Evolutionary conservation across 2,113 vertebrate genomes (phyloP).

Genomic region (Gobio gobio): DNA sequence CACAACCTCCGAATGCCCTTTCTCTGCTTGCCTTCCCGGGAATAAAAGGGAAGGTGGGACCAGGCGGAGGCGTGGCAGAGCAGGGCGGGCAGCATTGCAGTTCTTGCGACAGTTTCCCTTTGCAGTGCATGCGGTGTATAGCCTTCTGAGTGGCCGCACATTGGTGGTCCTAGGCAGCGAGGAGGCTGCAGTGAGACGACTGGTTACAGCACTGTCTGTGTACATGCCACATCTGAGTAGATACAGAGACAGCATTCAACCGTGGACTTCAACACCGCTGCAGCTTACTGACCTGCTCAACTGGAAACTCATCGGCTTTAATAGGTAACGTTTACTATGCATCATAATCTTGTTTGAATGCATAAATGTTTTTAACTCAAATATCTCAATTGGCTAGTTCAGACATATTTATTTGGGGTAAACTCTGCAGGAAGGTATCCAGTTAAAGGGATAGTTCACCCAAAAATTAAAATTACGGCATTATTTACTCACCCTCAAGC

Average conservation of each 20-base stretch:
- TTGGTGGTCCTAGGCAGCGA: conserved; percentile 88
- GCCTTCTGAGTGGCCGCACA: conserved; percentile 89
- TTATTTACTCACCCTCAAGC: too few species aligned
- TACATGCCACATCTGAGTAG: conserved; percentile 82
- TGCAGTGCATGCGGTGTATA: conserved; percentile 89
- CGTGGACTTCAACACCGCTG: conserved; percentile 81
- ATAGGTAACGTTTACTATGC: conserved; percentile 78
- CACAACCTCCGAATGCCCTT: conserved; percentile 74
- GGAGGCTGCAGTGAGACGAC: conserved; percentile 81
- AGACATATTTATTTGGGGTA: neutral
- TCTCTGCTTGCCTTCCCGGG: conserved; percentile 55
- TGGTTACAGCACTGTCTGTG: conserved; percentile 84
- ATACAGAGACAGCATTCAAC: conserved; percentile 78
- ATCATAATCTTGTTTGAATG: neutral
- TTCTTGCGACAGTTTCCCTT: conserved; percentile 93
- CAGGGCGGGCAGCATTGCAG: conserved; percentile 83
- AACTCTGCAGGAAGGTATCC: neutral
- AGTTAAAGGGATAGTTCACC: neutral
- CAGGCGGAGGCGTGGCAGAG: conserved; percentile 78
- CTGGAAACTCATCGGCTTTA: conserved; percentile 93
- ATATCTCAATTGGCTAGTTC: neutral
- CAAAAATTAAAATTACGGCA: too few species aligned
- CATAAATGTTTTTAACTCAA: neutral
- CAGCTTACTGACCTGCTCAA: conserved; percentile 90
- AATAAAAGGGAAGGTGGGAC: neutral